Base-by-base conservation (phyloP, 2,113 vertebrate genomes). In the Odocoileus hemionus region DNA sequence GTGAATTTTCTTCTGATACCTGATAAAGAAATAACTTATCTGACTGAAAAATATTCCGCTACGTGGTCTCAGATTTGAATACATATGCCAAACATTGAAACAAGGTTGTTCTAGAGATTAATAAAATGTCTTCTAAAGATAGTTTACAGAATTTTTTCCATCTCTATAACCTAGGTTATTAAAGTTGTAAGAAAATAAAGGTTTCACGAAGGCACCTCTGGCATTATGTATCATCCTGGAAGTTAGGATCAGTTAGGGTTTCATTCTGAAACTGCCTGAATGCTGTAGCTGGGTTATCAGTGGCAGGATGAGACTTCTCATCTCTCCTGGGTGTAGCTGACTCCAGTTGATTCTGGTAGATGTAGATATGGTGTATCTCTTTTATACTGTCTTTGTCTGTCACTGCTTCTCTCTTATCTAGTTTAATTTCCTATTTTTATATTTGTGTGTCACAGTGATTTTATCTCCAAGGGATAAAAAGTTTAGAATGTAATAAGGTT, bases 361-460 rank as follows among this genome's bases (percentile, higher is more conserved):
- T 94, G 93, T 8, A 97, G 95, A 97, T 97, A 97, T 0, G 45
- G 76, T 33, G 0, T 95, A 93, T 97, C 95, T 97, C 58, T 52
- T 89, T 84, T 58, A 96, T 74, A 52, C 82, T 93, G 94, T 87
- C 85, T 97, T 85, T 93, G 76, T 33, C 67, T 96, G 96, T 96
- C 97, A 95, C 84, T 95, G 96, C 70, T 89, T 43, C 91, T 94
- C 50, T 64, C 95, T 98, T 97, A 98, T 97, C 98, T 97, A 91
- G 89, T 98, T 98, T 98, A 98, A 98, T 98, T 98, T 98, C 97
- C 98, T 97, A 97, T 91, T 97, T 97, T 97, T 95, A 91, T 97
- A 97, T 97, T 97, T 97, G 91, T 87, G 50, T 98, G 88, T 91
- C 93, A 91, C 45, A 82, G 5, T 83, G 97, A 97, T 98, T 95